Evolutionary conservation across 2,797 vertebrate genomes (phyloP), one percentile per base, ranked within the genome.

Genomic region (Lindbergichthys nudifrons): DNA sequence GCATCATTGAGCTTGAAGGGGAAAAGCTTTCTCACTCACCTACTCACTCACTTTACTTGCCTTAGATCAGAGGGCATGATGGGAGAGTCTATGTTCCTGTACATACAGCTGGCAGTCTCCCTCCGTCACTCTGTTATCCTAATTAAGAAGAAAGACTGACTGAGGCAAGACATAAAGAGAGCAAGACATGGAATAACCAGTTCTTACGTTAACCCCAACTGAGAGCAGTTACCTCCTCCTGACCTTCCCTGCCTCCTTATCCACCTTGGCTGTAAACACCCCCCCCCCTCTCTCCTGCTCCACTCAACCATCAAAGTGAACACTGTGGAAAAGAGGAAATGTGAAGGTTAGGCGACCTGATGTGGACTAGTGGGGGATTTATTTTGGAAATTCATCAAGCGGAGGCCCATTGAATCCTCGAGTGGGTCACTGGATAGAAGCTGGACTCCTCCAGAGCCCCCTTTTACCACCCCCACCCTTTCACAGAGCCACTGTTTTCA

Each of bases 311-410:
- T 89, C 88, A 89, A 88, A 84, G 86, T 0, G 47, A 80, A 75
- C 78, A 64, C 58, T 81, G 70, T 89, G 85, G 86, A 90, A 77
- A 70, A 82, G 41, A 89, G 82, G 83, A 82, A 93, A 86, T 80
- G 88, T 89, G 81, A 91, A 87, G 83, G 84, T 86, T 88, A 46
- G 58, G 41, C 26, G 59, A 88, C 83, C 82, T 77, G 77, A 79
- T 74, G 90, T 88, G 82, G 85, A 83, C 69, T 23, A 7, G 18
- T 56, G 73, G 76, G 79, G 62, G 84, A 67, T 85, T 88, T 86
- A 87, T 71, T 91, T 91, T 89, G 90, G 90, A 91, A 72, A 52
- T 50, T 87, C 88, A 93, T 89, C 82, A 93, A 92, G 75, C 71
- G n/a, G 19, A 83, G 82, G 74, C 78, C 77, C 71, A 79, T 36